A percentile compares a stretch with the other conserved stretches of the same genome.
Conservation (phyloP, 2,888 invertebrate genomes). For the Conistra vaccinii region DNA sequence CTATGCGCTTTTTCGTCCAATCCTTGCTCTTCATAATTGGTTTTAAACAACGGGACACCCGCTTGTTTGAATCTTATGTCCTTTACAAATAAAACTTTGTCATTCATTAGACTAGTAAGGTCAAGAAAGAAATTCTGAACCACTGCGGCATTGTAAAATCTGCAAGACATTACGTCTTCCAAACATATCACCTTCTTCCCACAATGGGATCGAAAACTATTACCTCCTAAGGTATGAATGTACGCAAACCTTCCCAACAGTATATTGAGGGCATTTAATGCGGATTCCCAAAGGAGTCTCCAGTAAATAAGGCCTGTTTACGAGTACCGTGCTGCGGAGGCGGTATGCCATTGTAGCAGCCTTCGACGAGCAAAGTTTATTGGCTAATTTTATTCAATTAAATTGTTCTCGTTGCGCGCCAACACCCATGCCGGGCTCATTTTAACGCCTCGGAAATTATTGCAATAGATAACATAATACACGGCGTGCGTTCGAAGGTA, state of each 20-base stretch:
- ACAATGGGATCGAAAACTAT: slow-evolving; percentile 77
- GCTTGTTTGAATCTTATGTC: slow-evolving; percentile 8
- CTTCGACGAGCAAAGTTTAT: slow-evolving; percentile 87
- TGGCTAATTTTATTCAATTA: slow-evolving; percentile 91
- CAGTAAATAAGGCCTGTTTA: slow-evolving; percentile 88
- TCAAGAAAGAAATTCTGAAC: slow-evolving; percentile 39
- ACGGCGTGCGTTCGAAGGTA: slow-evolving; percentile 69
- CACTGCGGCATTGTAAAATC: slow-evolving; percentile 61
- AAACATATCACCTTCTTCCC: slow-evolving; percentile 67
- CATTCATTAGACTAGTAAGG: slow-evolving; percentile 35
- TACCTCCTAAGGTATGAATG: slow-evolving; percentile 76
- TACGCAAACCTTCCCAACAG: slow-evolving; percentile 76
- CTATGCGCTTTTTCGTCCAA: slow-evolving; percentile 67
- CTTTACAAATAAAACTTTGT: slow-evolving; percentile 4
- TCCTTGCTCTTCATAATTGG: slow-evolving; percentile 73
- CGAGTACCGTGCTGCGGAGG: slow-evolving; percentile 75
- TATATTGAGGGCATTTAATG: slow-evolving; percentile 83
- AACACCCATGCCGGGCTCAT: slow-evolving; percentile 74
- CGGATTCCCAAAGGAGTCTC: slow-evolving; percentile 82
- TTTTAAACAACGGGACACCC: slow-evolving; percentile 70
- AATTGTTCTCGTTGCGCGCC: slow-evolving; percentile 84
- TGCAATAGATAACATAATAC: slow-evolving; percentile 84
- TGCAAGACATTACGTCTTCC: slow-evolving; percentile 58
- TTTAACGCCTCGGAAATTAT: slow-evolving; percentile 87
- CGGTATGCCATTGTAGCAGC: slow-evolving; percentile 88